Evolutionary conservation across 2,888 invertebrate species (phyloP).

Genomic region (Drosophila subsilvestris): DNA sequence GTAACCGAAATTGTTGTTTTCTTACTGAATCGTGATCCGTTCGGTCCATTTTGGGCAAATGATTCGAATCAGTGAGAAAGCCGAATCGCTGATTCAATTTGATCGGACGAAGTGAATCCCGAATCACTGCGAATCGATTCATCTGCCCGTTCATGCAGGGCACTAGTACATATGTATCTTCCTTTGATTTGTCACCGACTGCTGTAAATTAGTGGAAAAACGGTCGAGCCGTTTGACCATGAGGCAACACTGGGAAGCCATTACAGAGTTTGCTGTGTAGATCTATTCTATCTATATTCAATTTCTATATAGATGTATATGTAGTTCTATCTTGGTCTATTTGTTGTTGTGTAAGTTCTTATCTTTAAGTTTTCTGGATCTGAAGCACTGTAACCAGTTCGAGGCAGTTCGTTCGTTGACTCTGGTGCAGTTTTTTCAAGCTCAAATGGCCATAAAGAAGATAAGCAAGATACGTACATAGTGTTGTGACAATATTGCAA

Average conservation of each 20-base stretch:
- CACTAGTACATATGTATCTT: no score
- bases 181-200: no score
- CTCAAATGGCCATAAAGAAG: constrained; percentile 11
- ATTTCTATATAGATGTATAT: neutral
- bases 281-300: neutral
- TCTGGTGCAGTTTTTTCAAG: constrained; percentile 12
- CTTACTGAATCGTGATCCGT: no score
- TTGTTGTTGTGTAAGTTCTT: neutral
- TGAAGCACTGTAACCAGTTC: constrained; percentile 52
- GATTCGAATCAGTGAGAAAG: no score
- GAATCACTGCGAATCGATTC: no score
- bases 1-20: no score
- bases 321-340: neutral
- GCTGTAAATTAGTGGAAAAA: neutral
- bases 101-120: no score
- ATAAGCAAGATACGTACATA: constrained; percentile 6
- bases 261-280: neutral
- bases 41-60: no score
- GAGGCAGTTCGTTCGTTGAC: neutral
- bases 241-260: neutral
- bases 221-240: neutral
- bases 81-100: no score
- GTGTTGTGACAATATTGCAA: neutral
- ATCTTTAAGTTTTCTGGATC: neutral
- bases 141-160: no score